phyloP scores from a whole-genome alignment of 1,140 invertebrate genomes.

The Reticulitermes speratus region DNA sequence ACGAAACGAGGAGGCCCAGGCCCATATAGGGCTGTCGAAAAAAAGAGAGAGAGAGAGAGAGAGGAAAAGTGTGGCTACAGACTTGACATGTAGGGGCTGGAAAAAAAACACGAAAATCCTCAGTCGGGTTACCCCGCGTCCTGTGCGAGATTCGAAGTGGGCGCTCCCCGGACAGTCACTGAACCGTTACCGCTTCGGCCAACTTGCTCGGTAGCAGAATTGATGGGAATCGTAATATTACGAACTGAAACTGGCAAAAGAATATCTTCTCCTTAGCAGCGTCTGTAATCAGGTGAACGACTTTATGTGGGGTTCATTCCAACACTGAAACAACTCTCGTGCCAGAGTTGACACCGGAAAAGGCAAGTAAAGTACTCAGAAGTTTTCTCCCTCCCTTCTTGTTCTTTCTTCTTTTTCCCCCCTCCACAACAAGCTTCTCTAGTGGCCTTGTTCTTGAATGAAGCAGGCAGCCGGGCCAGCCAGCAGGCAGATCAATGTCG shows the following conservation, averaged over 20 bases:
- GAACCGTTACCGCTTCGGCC: too few relatives aligned
- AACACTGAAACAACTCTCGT: not conserved
- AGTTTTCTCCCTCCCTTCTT: not conserved
- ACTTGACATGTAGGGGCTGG: too few relatives aligned
- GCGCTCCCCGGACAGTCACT: too few relatives aligned
- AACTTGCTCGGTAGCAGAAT: too few relatives aligned
- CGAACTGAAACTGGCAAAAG: not conserved
- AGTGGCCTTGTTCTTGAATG: slow-evolving; percentile 28
- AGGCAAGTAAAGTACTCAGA: not conserved
- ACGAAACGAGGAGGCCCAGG: too few relatives aligned
- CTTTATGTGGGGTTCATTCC: not conserved
- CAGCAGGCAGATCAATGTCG: not conserved
- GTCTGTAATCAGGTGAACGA: not conserved
- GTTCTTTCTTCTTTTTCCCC: not conserved
- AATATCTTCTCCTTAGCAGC: not conserved
- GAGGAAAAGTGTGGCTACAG: too few relatives aligned
- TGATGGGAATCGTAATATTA: not conserved
- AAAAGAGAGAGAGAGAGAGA: too few relatives aligned
- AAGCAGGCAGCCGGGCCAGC: not conserved
- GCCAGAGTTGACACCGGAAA: slow-evolving; percentile 7
- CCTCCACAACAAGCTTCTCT: not conserved
- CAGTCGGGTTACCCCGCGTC: too few relatives aligned
- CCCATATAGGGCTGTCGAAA: too few relatives aligned
- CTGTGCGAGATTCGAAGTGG: too few relatives aligned
- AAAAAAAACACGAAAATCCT: too few relatives aligned